These are phyloP conservation scores for Macrotis lagotis DNA, from an alignment of 2,113 vertebrate genomes.

Conservation along the genomic window DNA sequence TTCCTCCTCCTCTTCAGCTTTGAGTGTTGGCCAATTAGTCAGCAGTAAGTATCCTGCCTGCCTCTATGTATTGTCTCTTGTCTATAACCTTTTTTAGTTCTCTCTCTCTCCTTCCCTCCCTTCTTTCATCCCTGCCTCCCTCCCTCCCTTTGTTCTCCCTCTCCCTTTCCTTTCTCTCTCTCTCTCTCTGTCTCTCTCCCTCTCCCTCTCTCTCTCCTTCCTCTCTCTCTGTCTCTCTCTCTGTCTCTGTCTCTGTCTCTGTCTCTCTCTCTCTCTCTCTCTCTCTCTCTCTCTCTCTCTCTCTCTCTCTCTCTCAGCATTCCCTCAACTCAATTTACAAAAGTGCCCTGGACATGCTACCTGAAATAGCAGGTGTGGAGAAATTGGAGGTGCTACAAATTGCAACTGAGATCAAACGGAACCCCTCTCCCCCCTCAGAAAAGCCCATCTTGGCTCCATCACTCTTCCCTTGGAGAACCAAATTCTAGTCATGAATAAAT, in stretches of 20 bases:
- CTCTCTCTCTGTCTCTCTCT: constrained; percentile 40
- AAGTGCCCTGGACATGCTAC: constrained; percentile 1
- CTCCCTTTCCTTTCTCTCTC: background rate
- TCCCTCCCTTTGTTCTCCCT: background rate
- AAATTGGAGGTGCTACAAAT: background rate
- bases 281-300: background rate
- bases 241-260: constrained; percentile 33
- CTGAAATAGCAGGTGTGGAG: background rate
- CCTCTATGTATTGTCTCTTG: constrained; percentile 52
- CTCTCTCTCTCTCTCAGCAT: background rate
- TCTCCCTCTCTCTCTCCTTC: constrained; percentile 39
- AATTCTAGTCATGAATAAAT: background rate
- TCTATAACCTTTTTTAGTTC: constrained; percentile 43
- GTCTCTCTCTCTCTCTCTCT: background rate
- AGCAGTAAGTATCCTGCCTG: constrained; percentile 95
- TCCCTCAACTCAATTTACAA: background rate
- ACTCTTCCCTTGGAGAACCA: background rate
- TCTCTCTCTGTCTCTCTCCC: background rate
- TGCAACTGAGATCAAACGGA: background rate
- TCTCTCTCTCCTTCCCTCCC: background rate
- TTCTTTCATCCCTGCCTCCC: background rate
- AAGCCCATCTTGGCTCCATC: background rate
- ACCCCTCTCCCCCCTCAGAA: background rate
- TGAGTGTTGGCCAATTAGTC: constrained; percentile 99
- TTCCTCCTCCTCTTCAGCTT: constrained; percentile 96